A percentile compares a stretch with the other conserved stretches of the same genome.
phyloP scores from a whole-genome alignment of 2,888 invertebrate genomes.

The Scaptomyza tumidula region DNA sequence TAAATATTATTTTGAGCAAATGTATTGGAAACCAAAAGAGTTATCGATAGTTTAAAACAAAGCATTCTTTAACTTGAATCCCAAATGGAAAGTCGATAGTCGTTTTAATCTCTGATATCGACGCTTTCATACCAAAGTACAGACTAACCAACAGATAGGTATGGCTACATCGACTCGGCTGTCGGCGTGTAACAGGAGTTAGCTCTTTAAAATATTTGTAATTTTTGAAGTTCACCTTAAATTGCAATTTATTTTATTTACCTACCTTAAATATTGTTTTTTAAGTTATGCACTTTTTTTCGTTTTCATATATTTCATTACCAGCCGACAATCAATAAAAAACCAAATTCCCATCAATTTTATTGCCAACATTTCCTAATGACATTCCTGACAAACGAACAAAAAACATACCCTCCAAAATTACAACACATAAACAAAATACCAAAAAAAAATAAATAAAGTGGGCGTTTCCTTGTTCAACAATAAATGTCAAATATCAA shows the following conservation, averaged over 20 bases:
- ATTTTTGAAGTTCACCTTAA: not conserved
- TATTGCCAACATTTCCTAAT: conserved; percentile 20
- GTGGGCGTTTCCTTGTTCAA: conserved; percentile 69
- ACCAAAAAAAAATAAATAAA: conserved; percentile 33
- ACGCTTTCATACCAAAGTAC: too few species aligned
- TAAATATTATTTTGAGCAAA: too few species aligned
- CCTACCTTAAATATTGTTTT: not conserved
- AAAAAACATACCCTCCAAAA: conserved; percentile 34
- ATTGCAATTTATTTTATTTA: not conserved
- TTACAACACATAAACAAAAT: conserved; percentile 48
- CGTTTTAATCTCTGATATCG: too few species aligned
- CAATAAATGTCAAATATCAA: conserved; percentile 76
- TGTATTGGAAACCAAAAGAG: too few species aligned
- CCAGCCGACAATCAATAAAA: conserved; percentile 37
- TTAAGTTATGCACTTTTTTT: not conserved
- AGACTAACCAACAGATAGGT: too few species aligned
- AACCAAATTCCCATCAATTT: conserved; percentile 17
- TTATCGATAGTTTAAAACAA: too few species aligned
- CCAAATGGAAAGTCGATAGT: too few species aligned
- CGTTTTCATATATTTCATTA: conserved; percentile 1
- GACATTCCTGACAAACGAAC: conserved; percentile 24
- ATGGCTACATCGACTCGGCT: too few species aligned
- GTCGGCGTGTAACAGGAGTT: too few species aligned
- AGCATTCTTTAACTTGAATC: too few species aligned
- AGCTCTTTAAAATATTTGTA: too few species aligned